phyloP scores from a whole-genome alignment of 2,797 vertebrate genomes.

The Chelon auratus region DNA sequence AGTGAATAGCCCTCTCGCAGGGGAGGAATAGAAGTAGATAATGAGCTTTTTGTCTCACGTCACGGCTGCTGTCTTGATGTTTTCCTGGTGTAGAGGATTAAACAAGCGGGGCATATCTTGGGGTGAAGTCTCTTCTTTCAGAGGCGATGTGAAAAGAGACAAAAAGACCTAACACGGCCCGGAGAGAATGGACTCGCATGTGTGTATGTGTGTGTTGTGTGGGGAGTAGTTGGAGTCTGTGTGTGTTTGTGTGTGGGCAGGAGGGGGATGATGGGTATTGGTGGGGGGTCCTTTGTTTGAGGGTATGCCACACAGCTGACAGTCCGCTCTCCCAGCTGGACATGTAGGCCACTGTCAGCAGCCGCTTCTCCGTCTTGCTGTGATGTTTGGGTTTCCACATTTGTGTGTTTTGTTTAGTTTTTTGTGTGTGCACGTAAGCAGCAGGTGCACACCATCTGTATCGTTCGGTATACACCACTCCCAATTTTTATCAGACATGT shows the following conservation, averaged over 20 bases:
- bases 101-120: constrained; percentile 1
- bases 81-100: constrained; percentile 20
- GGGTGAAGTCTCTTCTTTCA: constrained; percentile 5
- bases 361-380: constrained; percentile 2
- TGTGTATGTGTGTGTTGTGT: constrained; percentile 8
- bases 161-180: constrained; percentile 21
- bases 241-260: neutral
- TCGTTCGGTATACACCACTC: too few relatives aligned
- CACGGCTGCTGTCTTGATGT: constrained; percentile 31
- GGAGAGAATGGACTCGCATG: constrained; percentile 3
- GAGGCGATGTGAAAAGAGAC: constrained; percentile 17
- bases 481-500: too few relatives aligned
- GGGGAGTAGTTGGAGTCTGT: constrained; percentile 1
- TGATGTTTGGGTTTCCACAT: too few relatives aligned
- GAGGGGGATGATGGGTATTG: neutral
- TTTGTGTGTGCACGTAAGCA: too few relatives aligned
- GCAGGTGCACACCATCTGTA: too few relatives aligned
- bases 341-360: constrained; percentile 12
- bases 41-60: constrained; percentile 52
- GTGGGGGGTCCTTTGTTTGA: constrained; percentile 4
- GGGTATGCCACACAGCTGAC: constrained; percentile 42
- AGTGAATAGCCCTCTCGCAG: constrained; percentile 40
- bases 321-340: constrained; percentile 37
- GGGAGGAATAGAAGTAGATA: constrained; percentile 15
- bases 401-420: too few relatives aligned